Base-by-base conservation (phyloP, 2,113 vertebrate species). In the Opisthocomus hoazin region DNA sequence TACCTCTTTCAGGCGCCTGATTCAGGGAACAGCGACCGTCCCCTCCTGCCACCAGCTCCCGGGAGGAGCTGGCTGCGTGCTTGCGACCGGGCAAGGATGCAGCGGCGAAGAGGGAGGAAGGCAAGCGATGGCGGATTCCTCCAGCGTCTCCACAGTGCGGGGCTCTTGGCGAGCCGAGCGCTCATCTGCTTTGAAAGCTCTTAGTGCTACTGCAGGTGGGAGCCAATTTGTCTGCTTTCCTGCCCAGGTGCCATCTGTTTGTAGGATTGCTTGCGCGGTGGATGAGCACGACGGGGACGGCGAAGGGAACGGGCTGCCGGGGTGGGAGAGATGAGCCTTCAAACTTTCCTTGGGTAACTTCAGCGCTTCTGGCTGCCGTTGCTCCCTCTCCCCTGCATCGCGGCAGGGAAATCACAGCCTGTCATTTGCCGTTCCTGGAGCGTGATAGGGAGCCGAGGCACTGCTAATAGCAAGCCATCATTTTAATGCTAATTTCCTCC, bases 401-500 rank as follows among this genome's bases (percentile, higher is more conserved):
- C 50, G 46, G 96, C 64, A 63, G 95, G 94, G 94, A 96, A 97
- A 96, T 96, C 86, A 48, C 96, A 98, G 80, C 86, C 96, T 97
- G 95, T 94, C 97, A 97, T 94, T 95, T 94, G 91, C 73, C 41
- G 86, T 48, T 94, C 95, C 95, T 65, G 48, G 96, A 86, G 97
- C 64, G 70, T 95, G 96, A 96, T 85, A 39, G 83, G 96, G 96
- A 96, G 93, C 93, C 22, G 48, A 95, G 91, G 70, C 95, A 91
- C 93, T 15, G 29, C 89, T 97, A 97, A 97, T 96, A 96, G 96
- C 80, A 58, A 95, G 63, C 50, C 83, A 96, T 96, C 95, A 82
- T 94, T 97, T 97, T 95, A 87, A 95, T 97, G 95, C 97, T 97
- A 95, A 97, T 97, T 97, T 96, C 94, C 78, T 96, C 73, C 80